These are phyloP conservation scores for Pantherophis guttatus DNA, from an alignment of 2,113 vertebrate genomes.

Conservation along the genomic window DNA sequence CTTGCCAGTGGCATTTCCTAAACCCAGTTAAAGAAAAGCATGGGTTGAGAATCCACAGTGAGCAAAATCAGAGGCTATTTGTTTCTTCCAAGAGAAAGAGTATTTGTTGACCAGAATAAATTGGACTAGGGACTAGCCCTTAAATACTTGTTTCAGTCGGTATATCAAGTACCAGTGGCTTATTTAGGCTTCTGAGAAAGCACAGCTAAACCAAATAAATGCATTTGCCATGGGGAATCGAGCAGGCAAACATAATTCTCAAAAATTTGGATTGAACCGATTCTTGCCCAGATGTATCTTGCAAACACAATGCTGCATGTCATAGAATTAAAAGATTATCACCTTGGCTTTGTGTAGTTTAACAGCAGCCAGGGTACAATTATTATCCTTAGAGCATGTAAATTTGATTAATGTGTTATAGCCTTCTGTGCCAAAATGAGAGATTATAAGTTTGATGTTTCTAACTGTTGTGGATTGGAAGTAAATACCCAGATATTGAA, in stretches of 20 bases:
- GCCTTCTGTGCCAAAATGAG: neutral
- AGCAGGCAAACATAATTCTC: neutral
- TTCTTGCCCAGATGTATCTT: neutral
- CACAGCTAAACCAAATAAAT: neutral
- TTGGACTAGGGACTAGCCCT: neutral
- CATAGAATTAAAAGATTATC: neutral
- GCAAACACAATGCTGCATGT: neutral
- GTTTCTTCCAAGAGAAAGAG: neutral
- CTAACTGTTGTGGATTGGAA: neutral
- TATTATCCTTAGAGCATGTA: neutral
- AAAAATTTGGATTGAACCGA: neutral
- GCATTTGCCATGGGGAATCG: neutral
- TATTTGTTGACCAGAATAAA: neutral
- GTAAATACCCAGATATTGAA: neutral
- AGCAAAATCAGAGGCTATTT: neutral
- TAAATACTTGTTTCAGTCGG: neutral
- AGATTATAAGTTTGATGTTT: neutral
- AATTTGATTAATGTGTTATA: neutral
- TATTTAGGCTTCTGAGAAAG: neutral
- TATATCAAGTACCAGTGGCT: neutral
- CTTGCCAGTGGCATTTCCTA: neutral
- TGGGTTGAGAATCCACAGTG: neutral
- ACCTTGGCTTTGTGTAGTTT: neutral
- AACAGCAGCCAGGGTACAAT: neutral
- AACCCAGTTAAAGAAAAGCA: neutral